Evolutionary conservation across 1,140 invertebrate species (phyloP).

Genomic region (Pachyrhynchus sulphureomaculatus): DNA sequence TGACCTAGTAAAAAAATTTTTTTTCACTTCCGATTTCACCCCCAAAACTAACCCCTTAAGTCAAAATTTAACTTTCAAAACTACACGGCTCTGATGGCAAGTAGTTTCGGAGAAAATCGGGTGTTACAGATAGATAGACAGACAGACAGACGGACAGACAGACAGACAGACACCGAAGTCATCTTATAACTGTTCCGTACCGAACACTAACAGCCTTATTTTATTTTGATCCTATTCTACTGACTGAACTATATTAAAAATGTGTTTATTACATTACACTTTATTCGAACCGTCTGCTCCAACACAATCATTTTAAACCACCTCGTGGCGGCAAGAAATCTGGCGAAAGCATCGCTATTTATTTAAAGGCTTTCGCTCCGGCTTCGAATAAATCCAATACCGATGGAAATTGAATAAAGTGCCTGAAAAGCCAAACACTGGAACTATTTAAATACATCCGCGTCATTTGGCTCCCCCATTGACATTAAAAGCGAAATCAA

Average conservation of each 20-base stretch:
- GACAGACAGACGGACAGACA: too few species aligned
- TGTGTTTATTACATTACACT: not conserved
- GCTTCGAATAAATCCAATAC: slow-evolving; percentile 7
- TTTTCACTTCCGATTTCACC: too few species aligned
- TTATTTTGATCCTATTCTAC: too few species aligned
- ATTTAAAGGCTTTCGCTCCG: slow-evolving; percentile 7
- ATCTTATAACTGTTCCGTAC: too few species aligned
- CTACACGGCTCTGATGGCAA: too few species aligned
- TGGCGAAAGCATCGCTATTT: slow-evolving; percentile 16
- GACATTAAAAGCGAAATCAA: slow-evolving; percentile 37
- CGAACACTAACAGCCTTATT: too few species aligned
- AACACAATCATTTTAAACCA: slow-evolving; percentile 6
- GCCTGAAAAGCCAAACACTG: slow-evolving; percentile 28
- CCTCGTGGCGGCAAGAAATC: slow-evolving; percentile 3
- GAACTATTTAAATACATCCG: slow-evolving; percentile 32
- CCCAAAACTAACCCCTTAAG: too few species aligned
- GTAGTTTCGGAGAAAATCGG: too few species aligned
- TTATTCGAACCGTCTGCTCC: not conserved
- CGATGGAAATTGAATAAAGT: slow-evolving; percentile 21
- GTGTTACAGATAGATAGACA: too few species aligned
- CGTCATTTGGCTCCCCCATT: slow-evolving; percentile 28
- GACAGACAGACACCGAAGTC: too few species aligned
- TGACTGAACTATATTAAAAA: not conserved
- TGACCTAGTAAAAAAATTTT: too few species aligned
- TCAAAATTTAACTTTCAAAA: too few species aligned